phyloP scores from a whole-genome alignment of 2,797 vertebrate genomes.

The Trichosurus vulpecula region DNA sequence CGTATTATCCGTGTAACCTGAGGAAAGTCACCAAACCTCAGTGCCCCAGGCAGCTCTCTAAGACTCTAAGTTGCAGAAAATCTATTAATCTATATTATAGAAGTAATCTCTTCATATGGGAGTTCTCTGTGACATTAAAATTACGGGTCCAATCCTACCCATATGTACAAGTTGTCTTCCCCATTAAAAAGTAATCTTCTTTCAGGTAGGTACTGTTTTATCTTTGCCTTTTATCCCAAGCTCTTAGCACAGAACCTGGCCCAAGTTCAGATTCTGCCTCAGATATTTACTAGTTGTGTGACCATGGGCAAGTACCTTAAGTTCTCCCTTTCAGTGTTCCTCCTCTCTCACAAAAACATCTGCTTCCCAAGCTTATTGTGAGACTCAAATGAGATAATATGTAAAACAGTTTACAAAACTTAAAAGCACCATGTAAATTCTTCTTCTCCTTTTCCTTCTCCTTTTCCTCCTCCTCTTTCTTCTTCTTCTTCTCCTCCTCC shows the following conservation, averaged over 20 bases:
- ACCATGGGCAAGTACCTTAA: not conserved
- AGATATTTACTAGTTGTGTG: not conserved
- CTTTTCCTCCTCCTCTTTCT: too few relatives aligned
- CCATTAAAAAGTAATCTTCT: not conserved
- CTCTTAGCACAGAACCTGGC: not conserved
- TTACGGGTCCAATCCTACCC: not conserved
- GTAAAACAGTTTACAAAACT: not conserved
- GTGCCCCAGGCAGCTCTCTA: not conserved
- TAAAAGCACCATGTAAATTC: not conserved
- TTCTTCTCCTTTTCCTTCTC: too few relatives aligned
- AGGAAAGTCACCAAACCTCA: not conserved
- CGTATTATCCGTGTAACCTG: not conserved
- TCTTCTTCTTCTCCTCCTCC: too few relatives aligned
- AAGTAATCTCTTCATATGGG: not conserved
- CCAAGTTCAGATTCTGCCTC: not conserved
- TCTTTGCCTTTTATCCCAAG: not conserved
- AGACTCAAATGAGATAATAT: not conserved
- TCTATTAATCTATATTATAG: not conserved
- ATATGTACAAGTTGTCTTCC: not conserved
- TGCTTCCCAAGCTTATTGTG: not conserved
- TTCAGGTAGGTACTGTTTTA: not conserved
- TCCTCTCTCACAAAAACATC: not conserved
- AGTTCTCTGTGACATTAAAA: not conserved
- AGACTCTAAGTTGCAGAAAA: not conserved
- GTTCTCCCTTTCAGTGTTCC: not conserved